These are phyloP conservation scores for Orius insidiosus DNA, from an alignment of 1,140 invertebrate species.

Conservation along the genomic window DNA sequence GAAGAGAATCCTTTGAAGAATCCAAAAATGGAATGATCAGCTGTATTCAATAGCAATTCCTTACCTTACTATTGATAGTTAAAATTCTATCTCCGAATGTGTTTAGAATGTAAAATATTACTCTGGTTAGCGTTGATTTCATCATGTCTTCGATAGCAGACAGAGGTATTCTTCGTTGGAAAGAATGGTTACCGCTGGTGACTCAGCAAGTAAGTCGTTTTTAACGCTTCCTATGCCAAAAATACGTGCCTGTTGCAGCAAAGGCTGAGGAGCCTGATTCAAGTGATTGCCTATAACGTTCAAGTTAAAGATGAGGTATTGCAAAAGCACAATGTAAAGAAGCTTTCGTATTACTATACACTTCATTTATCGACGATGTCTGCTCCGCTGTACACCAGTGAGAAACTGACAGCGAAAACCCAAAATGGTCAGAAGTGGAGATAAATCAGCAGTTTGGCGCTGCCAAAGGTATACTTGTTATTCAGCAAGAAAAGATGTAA, in stretches of 20 bases:
- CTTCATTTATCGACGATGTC: constrained; percentile 62
- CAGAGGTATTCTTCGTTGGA: constrained; percentile 20
- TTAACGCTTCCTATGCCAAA: background rate
- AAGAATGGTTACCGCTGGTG: constrained; percentile 23
- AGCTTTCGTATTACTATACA: constrained; percentile 50
- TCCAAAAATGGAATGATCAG: too few species aligned
- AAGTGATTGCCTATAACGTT: constrained; percentile 45
- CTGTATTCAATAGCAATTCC: too few species aligned
- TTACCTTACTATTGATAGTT: too few species aligned
- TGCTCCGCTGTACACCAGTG: constrained; percentile 74
- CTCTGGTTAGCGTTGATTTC: too few species aligned
- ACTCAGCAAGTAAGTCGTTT: constrained; percentile 21
- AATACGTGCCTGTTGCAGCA: constrained; percentile 33
- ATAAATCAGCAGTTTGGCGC: constrained; percentile 21
- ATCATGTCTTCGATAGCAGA: constrained; percentile 18
- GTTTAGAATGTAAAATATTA: too few species aligned
- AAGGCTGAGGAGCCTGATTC: constrained; percentile 51
- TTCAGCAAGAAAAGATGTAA: background rate
- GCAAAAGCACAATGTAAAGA: constrained; percentile 19
- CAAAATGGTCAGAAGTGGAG: constrained; percentile 56
- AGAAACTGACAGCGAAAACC: constrained; percentile 52
- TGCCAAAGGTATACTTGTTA: constrained; percentile 22
- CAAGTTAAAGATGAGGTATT: constrained; percentile 21
- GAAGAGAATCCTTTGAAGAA: too few species aligned
- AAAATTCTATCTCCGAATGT: too few species aligned